These are phyloP conservation scores for Patiria pectinifera DNA, from an alignment of 53 echinoderm and acorn worm genomes.

Conservation along the genomic window DNA sequence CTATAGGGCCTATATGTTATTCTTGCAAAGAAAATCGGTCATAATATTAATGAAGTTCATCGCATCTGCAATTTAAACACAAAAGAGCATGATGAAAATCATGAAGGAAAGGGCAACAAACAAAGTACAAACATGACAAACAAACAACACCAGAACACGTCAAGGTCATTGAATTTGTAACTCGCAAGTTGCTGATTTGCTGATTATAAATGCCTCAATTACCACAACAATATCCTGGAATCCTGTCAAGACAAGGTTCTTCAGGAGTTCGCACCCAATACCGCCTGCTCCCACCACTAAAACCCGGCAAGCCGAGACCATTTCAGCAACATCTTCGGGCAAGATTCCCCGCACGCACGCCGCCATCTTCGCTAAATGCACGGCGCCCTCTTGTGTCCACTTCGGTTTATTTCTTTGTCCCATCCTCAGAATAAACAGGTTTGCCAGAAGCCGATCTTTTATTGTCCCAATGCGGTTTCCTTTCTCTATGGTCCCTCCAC, in stretches of 20 bases:
- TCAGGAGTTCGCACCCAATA: slow-evolving; percentile 93
- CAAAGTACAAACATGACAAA: too few relatives aligned
- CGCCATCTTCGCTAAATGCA: slow-evolving; percentile 67
- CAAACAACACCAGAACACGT: too few relatives aligned
- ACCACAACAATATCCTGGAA: slow-evolving; percentile 88
- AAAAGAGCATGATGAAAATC: too few relatives aligned
- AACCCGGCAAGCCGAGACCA: slow-evolving; percentile 79
- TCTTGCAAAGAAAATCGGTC: too few relatives aligned
- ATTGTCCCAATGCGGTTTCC: too few relatives aligned
- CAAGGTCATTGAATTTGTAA: too few relatives aligned
- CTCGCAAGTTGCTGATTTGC: too few relatives aligned
- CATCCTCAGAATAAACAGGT: background rate
- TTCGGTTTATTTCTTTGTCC: background rate
- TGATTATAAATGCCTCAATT: slow-evolving; percentile 21
- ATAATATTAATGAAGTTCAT: too few relatives aligned
- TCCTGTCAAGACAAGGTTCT: slow-evolving; percentile 92
- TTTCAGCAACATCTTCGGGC: slow-evolving; percentile 80
- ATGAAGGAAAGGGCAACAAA: too few relatives aligned
- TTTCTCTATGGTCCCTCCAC: too few relatives aligned
- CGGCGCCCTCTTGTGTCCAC: slow-evolving; percentile 19
- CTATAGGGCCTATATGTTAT: too few relatives aligned
- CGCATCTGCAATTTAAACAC: too few relatives aligned
- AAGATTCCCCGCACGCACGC: slow-evolving; percentile 75
- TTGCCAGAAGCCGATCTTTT: background rate
- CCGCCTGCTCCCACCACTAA: slow-evolving; percentile 97